phyloP scores from a whole-genome alignment of 2,113 vertebrate genomes.

The Microcebus ravelobensis region DNA sequence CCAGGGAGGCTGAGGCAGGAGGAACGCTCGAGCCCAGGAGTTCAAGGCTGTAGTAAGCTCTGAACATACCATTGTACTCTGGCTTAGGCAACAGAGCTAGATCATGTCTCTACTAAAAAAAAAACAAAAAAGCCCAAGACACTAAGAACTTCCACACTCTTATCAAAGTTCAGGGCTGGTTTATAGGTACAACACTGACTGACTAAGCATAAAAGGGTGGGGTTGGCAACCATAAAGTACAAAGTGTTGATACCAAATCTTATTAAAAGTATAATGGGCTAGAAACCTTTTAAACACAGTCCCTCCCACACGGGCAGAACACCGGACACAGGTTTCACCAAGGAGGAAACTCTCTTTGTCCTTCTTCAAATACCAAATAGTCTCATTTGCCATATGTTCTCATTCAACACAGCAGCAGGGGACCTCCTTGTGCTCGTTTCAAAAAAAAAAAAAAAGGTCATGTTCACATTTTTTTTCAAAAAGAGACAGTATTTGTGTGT shows the following conservation, averaged over 20 bases:
- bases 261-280: neutral
- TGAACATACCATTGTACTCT: too few species aligned
- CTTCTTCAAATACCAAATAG: neutral
- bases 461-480: neutral
- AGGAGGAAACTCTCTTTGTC: neutral
- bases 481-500: neutral
- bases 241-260: neutral
- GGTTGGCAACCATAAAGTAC: neutral
- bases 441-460: neutral
- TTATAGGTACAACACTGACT: neutral
- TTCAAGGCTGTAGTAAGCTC: too few species aligned
- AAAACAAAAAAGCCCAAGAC: too few species aligned
- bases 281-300: neutral
- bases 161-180: neutral
- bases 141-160: neutral
- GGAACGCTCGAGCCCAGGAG: too few species aligned
- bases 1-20: too few species aligned
- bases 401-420: neutral
- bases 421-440: neutral
- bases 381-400: slow-evolving; percentile 43
- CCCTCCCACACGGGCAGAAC: neutral
- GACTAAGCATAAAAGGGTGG: neutral
- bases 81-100: too few species aligned
- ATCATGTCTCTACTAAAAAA: too few species aligned
- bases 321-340: neutral